These are phyloP conservation scores for Diglossa cyanea DNA, from an alignment of 2,797 vertebrate genomes.

Conservation along the genomic window DNA sequence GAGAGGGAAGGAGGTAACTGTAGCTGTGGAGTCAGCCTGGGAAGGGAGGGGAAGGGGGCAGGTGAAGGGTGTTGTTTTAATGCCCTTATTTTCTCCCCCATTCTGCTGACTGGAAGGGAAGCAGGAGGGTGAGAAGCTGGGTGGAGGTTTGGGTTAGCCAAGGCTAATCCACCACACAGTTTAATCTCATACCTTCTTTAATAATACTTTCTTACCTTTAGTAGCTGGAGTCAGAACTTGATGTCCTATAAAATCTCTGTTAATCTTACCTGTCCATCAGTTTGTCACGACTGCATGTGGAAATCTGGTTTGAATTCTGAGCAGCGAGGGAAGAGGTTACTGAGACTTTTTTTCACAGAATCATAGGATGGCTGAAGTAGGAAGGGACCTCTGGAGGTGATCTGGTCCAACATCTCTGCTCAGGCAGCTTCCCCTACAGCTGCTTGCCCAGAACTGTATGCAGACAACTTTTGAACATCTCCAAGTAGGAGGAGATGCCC, in stretches of 20 bases:
- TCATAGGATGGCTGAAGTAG: background rate
- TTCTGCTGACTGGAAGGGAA: background rate
- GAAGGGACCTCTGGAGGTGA: background rate
- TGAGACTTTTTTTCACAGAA: background rate
- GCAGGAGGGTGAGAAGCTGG: background rate
- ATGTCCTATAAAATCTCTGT: background rate
- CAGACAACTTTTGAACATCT: background rate
- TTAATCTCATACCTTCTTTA: background rate
- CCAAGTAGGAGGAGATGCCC: background rate
- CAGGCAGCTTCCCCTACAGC: background rate
- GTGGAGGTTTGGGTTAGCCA: background rate
- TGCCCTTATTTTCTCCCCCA: rapidly evolving
- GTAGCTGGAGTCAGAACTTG: background rate
- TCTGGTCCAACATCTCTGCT: background rate
- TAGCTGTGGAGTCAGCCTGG: background rate
- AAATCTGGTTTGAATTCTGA: background rate
- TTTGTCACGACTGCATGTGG: rapidly evolving
- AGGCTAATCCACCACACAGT: background rate
- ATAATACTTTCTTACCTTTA: background rate
- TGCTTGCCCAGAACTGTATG: background rate
- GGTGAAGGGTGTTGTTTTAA: background rate
- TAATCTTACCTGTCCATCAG: background rate
- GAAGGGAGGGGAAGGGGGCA: rapidly evolving
- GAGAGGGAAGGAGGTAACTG: background rate
- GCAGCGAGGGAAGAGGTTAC: background rate